Conservation (phyloP, 2,797 vertebrate genomes). For the Hydrocynus forskahlii region DNA sequence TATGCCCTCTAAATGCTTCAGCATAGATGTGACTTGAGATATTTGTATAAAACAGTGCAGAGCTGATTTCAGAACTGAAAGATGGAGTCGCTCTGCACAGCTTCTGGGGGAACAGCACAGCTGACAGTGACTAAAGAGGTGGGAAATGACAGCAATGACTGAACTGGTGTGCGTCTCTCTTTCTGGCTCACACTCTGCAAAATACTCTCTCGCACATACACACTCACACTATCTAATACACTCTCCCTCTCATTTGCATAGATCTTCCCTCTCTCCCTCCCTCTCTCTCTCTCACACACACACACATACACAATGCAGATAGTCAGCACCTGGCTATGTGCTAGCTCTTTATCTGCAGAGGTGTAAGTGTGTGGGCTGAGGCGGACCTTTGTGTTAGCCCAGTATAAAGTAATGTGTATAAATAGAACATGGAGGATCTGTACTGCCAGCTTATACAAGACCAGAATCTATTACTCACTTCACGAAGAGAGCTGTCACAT, state of each 20-base stretch:
- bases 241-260: not conserved
- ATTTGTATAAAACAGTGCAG: not conserved
- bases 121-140: constrained; percentile 7
- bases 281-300: constrained; percentile 14
- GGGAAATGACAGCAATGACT: constrained; percentile 21
- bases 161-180: constrained; percentile 5
- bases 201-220: not conserved
- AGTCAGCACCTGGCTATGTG: constrained; percentile 42
- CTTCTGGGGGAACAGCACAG: not conserved
- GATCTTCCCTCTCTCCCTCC: not conserved
- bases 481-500: constrained; percentile 15
- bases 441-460: constrained; percentile 35
- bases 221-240: not conserved
- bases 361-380: constrained; percentile 45
- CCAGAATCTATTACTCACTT: constrained; percentile 32
- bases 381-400: constrained; percentile 39
- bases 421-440: constrained; percentile 45
- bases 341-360: constrained; percentile 46
- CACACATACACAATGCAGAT: constrained; percentile 34
- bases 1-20: not conserved
- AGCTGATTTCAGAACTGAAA: not conserved
- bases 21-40: not conserved
- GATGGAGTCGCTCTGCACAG: not conserved
- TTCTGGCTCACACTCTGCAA: not conserved
- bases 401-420: constrained; percentile 45